Evolutionary conservation across 2,888 invertebrate species (phyloP).

Genomic region (Andrena dorsata): DNA sequence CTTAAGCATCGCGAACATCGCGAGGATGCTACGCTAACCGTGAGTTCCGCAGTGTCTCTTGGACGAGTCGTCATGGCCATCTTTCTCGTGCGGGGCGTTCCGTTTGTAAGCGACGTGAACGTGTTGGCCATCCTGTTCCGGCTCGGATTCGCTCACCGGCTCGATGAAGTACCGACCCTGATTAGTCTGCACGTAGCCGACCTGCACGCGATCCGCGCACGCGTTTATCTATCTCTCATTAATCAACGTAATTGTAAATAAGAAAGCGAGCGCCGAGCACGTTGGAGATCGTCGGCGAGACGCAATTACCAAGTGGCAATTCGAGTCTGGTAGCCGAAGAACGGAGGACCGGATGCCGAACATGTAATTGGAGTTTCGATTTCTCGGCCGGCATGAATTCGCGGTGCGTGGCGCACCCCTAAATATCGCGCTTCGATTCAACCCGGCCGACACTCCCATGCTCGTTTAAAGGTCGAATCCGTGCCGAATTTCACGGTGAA

Average conservation of each 20-base stretch:
- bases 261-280: slow-evolving; percentile 5
- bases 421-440: not conserved
- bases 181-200: slow-evolving; percentile 86
- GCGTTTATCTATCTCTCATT: slow-evolving; percentile 48
- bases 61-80: slow-evolving; percentile 21
- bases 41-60: slow-evolving; percentile 74
- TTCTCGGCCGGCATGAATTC: not conserved
- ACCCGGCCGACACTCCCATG: not conserved
- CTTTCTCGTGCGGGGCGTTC: slow-evolving; percentile 68
- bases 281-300: not conserved
- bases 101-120: slow-evolving; percentile 86
- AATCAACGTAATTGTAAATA: slow-evolving; percentile 44
- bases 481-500: not conserved
- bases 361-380: slow-evolving; percentile 16
- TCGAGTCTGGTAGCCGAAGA: not conserved
- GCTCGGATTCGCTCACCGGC: slow-evolving; percentile 86
- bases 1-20: not conserved
- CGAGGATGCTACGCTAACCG: slow-evolving; percentile 65
- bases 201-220: slow-evolving; percentile 80
- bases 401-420: not conserved
- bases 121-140: slow-evolving; percentile 85
- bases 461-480: slow-evolving; percentile 18
- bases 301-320: slow-evolving; percentile 2
- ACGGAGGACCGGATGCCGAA: not conserved
- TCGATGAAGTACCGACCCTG: slow-evolving; percentile 87